Percentiles rank a stretch among this genome's conserved stretches.
Conservation (phyloP, 2,888 invertebrate genomes). For the Drosophila setosimentum region DNA sequence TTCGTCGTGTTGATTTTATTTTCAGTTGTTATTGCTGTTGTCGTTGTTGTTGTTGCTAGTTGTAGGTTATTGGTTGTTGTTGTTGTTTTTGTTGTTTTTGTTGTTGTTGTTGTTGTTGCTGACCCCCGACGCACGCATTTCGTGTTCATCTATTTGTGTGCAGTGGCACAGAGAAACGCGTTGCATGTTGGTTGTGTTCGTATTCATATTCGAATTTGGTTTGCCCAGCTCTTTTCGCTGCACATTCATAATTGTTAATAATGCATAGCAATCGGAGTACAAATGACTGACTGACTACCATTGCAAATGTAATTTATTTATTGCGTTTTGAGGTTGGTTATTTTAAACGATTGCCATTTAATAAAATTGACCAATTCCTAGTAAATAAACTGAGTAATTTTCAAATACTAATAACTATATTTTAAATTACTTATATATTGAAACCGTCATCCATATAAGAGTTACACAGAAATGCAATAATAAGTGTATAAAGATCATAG, state of each 20-base stretch:
- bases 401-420: too few species aligned
- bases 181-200: conserved; percentile 31
- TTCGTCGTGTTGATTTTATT: conserved; percentile 57
- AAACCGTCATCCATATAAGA: neutral
- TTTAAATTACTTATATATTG: neutral
- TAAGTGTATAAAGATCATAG: neutral
- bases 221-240: conserved; percentile 32
- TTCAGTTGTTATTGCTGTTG: conserved; percentile 50
- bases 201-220: conserved; percentile 38
- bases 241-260: conserved; percentile 66
- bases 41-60: conserved; percentile 10
- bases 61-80: conserved; percentile 12
- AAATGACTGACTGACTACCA: conserved; percentile 16
- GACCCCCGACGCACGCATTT: conserved; percentile 63
- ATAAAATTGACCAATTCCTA: conserved; percentile 25
- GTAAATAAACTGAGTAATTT: neutral
- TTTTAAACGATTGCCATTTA: conserved; percentile 29
- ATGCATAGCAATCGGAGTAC: conserved; percentile 44
- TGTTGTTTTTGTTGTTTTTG: conserved; percentile 28
- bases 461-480: neutral
- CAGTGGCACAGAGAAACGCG: conserved; percentile 11
- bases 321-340: conserved; percentile 17
- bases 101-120: conserved; percentile 30
- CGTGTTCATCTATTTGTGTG: conserved; percentile 50
- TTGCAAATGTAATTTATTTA: conserved; percentile 35